A percentile compares a stretch with the other conserved stretches of the same genome.
Conservation (phyloP, 2,113 vertebrate genomes). For the Carassius carassius region DNA sequence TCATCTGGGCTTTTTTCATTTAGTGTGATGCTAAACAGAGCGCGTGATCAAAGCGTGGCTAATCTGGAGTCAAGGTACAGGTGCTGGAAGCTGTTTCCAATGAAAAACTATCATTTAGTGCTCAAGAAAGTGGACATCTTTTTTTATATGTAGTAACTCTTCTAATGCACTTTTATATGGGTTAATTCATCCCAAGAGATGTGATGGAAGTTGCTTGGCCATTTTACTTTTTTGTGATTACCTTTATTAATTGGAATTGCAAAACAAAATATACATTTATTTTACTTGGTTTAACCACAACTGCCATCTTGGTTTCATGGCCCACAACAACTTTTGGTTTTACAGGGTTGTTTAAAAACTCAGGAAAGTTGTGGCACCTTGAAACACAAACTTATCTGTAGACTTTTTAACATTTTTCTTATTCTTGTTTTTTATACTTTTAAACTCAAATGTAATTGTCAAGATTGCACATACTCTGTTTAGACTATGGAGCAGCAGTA, state of each 20-base stretch:
- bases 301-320: neutral
- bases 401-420: neutral
- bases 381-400: neutral
- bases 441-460: neutral
- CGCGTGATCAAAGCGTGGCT: constrained; percentile 56
- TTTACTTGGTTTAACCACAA: neutral
- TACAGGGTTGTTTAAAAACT: neutral
- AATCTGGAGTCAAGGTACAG: constrained; percentile 45
- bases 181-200: neutral
- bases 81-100: constrained; percentile 27
- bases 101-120: neutral
- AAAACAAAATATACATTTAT: neutral
- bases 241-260: neutral
- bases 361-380: neutral
- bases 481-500: neutral
- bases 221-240: neutral
- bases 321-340: neutral
- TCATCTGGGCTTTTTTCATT: constrained; percentile 43
- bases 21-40: constrained; percentile 58
- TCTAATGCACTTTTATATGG: neutral
- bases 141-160: neutral
- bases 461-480: too few species aligned
- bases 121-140: neutral
- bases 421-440: neutral
- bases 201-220: neutral